Evolutionary conservation across 2,888 invertebrate species (phyloP), one percentile per base, ranked within the genome.

Genomic region (Dichetophora obliterata): DNA sequence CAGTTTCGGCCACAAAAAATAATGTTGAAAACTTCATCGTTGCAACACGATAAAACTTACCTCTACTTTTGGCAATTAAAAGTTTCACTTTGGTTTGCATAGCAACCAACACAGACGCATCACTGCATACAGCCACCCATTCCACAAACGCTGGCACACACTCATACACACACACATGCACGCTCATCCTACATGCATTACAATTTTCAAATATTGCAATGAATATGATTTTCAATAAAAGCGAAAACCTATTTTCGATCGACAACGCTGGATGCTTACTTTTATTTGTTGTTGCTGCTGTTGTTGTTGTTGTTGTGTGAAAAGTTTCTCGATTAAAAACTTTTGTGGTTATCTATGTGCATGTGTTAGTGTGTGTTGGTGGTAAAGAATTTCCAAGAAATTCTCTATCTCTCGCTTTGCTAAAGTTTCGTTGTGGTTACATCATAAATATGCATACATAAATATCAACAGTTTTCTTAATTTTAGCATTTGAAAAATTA

Each of bases 321-420:
- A 68, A 76, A 72, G 50, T 76, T 76, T 76, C 73, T 73, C 71
- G 76, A 76, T 76, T 68, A 76, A 72, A 59, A 68, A 68, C 50
- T 68, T 68, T 37, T 37, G 66, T 34, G 66, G 37, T 22, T 37
- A 5, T 22, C 19, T 34, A 5, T 65, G 66, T 66, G 43, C 22
- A 24, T 61, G 24, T 34, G 37, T 66, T 9, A 5, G 34, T 27
- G 57, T 70, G 70, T 34, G 54, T 71, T 54, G 0, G 31, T 57
- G 6, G 5, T 1, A 16, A 48, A 19, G 66, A 48, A 24, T 24
- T 48, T 68, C 16, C 9, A 24, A 22, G 68, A 66, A 5, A 66
- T 66, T 43, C 43, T 37, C 37, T 37, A 4, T 37, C 37, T 43
- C 1, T 43, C 14, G 1, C 43, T 43, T 2, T 43, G 43, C 43